These are phyloP conservation scores for Zaprionus davidi DNA, from an alignment of 1,140 invertebrate species.

Conservation along the genomic window DNA sequence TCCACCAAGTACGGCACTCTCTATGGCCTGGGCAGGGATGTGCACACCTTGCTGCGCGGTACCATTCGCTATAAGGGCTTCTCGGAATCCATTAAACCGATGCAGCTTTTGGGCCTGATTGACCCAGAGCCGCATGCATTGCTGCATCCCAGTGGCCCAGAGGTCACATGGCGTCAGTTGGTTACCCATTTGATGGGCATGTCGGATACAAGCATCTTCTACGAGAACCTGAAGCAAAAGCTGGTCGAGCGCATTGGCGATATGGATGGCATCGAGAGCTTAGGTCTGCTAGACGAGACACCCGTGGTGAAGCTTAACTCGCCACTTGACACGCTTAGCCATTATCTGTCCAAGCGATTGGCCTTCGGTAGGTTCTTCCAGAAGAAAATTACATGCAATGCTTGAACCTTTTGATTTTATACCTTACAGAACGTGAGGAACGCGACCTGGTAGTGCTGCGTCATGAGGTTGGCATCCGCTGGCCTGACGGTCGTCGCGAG, in stretches of 20 bases:
- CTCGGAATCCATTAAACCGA: constrained; percentile 92
- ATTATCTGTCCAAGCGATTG: constrained; percentile 95
- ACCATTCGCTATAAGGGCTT: constrained; percentile 96
- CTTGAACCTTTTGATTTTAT: background rate
- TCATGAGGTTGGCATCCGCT: constrained; percentile 96
- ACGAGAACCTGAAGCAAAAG: constrained; percentile 95
- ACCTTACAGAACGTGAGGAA: constrained; percentile 88
- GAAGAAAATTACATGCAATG: background rate
- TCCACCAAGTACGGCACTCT: constrained; percentile 94
- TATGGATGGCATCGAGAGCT: constrained; percentile 90
- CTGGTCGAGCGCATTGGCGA: constrained; percentile 91
- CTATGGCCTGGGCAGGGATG: constrained; percentile 93
- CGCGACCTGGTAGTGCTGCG: constrained; percentile 97
- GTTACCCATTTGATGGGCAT: constrained; percentile 94
- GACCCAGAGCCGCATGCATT: constrained; percentile 93
- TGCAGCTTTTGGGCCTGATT: constrained; percentile 95
- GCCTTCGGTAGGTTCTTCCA: constrained; percentile 88
- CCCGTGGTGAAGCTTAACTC: constrained; percentile 92
- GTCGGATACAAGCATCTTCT: constrained; percentile 94
- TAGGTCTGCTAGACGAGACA: constrained; percentile 95
- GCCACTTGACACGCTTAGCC: constrained; percentile 95
- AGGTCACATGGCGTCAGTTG: constrained; percentile 97
- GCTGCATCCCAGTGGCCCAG: constrained; percentile 96
- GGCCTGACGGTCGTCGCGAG: constrained; percentile 95
- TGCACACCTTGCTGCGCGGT: constrained; percentile 94